Evolutionary conservation across 1,140 invertebrate species (phyloP).

Genomic region (Ladona fulva): DNA sequence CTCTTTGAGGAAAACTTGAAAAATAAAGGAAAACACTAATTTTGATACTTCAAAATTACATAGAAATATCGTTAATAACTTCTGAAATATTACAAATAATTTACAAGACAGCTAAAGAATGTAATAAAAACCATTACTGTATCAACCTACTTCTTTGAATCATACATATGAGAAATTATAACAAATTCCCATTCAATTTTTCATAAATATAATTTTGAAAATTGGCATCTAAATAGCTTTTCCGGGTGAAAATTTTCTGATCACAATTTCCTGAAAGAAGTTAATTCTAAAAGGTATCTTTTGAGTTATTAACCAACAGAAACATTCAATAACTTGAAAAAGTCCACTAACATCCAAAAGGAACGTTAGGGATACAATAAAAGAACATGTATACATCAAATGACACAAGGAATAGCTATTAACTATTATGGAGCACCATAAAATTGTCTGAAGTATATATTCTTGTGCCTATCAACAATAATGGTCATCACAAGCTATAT

Average conservation of each 20-base stretch:
- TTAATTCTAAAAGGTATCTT: not conserved
- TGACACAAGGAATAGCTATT: not conserved
- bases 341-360: not conserved
- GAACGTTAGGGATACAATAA: not conserved
- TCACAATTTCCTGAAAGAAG: not conserved
- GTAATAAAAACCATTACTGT: no score
- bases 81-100: no score
- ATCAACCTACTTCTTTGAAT: not conserved
- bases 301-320: not conserved
- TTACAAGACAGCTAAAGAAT: no score
- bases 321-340: not conserved
- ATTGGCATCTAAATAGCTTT: not conserved
- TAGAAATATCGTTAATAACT: no score
- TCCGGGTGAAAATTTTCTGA: not conserved
- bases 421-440: not conserved
- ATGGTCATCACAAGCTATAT: not conserved
- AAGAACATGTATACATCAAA: not conserved
- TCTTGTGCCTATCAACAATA: conserved; percentile 2
- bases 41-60: no score
- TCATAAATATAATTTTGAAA: not conserved
- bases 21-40: no score
- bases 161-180: not conserved
- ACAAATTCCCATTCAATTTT: not conserved
- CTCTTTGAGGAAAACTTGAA: no score
- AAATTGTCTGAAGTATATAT: not conserved